Percentiles rank a stretch among this genome's conserved stretches.
Evolutionary conservation across 2,113 vertebrate genomes (phyloP).

Genomic region (Ophthalmolycus amberensis): DNA sequence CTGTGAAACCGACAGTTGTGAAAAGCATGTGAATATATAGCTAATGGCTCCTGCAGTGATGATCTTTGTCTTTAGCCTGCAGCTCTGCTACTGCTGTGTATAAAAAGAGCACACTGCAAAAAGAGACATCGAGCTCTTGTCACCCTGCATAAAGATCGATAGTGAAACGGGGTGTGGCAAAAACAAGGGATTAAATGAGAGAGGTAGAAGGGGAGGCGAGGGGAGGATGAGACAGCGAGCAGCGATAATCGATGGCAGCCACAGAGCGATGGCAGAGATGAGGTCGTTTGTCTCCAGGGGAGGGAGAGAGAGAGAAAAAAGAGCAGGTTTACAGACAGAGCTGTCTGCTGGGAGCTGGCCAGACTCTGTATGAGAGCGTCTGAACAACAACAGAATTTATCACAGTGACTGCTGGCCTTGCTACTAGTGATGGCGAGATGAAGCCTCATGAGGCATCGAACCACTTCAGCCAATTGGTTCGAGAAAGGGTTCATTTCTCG

Average conservation of each 20-base stretch:
- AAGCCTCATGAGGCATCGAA: too few species aligned
- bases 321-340: constrained; percentile 39
- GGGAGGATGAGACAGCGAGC: constrained; percentile 19
- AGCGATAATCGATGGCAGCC: constrained; percentile 66
- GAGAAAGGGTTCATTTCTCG: too few species aligned
- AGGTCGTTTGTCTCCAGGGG: constrained; percentile 68
- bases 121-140: constrained; percentile 56
- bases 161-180: constrained; percentile 53
- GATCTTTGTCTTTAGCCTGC: neutral
- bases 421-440: too few species aligned
- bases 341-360: constrained; percentile 54
- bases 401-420: constrained; percentile 59
- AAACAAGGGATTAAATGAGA: constrained; percentile 46
- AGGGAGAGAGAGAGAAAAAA: constrained; percentile 13
- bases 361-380: constrained; percentile 43
- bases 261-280: constrained; percentile 40
- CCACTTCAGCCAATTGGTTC: too few species aligned
- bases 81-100: neutral
- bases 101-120: constrained; percentile 8
- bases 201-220: constrained; percentile 4
- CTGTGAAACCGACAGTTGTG: constrained; percentile 23
- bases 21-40: neutral
- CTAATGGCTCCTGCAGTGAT: neutral
- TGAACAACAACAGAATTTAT: constrained; percentile 55
- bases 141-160: constrained; percentile 60